Evolutionary conservation across 2,888 invertebrate species (phyloP).

Genomic region (Lobophora halterata): DNA sequence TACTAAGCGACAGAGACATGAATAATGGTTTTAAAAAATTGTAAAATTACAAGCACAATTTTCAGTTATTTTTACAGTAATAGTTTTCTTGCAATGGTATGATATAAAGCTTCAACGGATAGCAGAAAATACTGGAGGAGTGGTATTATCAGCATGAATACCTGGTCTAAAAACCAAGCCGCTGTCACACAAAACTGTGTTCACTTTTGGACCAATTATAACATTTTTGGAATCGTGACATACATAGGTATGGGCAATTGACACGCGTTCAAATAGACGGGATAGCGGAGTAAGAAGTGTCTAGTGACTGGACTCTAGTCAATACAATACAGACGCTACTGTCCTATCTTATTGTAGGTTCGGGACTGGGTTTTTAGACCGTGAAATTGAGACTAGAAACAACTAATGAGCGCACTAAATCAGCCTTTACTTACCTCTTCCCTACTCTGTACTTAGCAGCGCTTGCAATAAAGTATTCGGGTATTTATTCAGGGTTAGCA

Average conservation of each 20-base stretch:
- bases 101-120: constrained; percentile 8
- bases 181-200: too few relatives aligned
- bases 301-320: too few relatives aligned
- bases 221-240: too few relatives aligned
- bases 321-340: too few relatives aligned
- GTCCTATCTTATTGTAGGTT: too few relatives aligned
- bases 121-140: constrained; percentile 4
- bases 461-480: constrained; percentile 57
- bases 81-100: constrained; percentile 2
- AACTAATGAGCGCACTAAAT: constrained; percentile 34
- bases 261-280: too few relatives aligned
- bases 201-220: too few relatives aligned
- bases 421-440: constrained; percentile 62
- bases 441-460: constrained; percentile 67
- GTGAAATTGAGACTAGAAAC: constrained; percentile 37
- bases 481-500: constrained; percentile 27
- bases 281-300: too few relatives aligned
- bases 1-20: constrained; percentile 6
- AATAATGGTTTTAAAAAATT: constrained; percentile 1
- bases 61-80: neutral
- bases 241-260: too few relatives aligned
- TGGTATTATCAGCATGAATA: constrained; percentile 33
- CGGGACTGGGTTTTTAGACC: too few relatives aligned
- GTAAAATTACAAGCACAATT: constrained; percentile 9
- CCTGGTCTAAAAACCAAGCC: too few relatives aligned